Base-by-base conservation (phyloP, 2,797 vertebrate genomes). In the Galaxias olidus region DNA sequence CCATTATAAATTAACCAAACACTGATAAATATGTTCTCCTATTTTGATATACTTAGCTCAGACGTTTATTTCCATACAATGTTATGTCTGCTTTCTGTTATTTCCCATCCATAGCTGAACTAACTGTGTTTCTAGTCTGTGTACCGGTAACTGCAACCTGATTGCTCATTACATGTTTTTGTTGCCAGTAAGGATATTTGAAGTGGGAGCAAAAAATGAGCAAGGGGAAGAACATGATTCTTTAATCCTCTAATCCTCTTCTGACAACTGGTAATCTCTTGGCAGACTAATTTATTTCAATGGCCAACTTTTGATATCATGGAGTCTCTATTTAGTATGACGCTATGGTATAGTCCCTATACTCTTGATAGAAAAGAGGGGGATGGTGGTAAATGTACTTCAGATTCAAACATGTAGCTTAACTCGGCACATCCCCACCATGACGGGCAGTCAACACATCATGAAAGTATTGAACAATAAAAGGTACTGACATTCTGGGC, bases 241-340 rank as follows among this genome's bases (percentile, higher is more conserved):
- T 65, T 30, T 61, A 48, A 71, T 20, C 63, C 48, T 17, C 19
- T 76, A 67, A 68, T 82, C 80, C 82, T 67, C 42, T 57, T 57
- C 64, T 66, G 80, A 78, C 67, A 58, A 64, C 59, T 45, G 8
- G 14, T 69, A 61, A 70, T 81, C 60, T 73, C 76, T 72, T 78
- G 63, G 40, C 50, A 1, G 8, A 42, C 49, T 15, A 47, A 61
- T 82, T 80, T 79, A 47, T 69, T 68, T 73, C 65, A 66, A 63
- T 66, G 48, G 70, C 59, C 78, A 79, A 67, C 75, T 75, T 77
- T 76, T 80, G 69, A 71, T 75, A 68, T 64, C 62, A 17, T 63
- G 19, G 59, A 30, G 30, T 73, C 58, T 59, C 15, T 30, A 59
- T 65, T 53, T 71, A 55, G 63, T 59, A 56, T 65, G 30, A 43